phyloP scores from a whole-genome alignment of 2,797 vertebrate species.

The Etheostoma nigrum region DNA sequence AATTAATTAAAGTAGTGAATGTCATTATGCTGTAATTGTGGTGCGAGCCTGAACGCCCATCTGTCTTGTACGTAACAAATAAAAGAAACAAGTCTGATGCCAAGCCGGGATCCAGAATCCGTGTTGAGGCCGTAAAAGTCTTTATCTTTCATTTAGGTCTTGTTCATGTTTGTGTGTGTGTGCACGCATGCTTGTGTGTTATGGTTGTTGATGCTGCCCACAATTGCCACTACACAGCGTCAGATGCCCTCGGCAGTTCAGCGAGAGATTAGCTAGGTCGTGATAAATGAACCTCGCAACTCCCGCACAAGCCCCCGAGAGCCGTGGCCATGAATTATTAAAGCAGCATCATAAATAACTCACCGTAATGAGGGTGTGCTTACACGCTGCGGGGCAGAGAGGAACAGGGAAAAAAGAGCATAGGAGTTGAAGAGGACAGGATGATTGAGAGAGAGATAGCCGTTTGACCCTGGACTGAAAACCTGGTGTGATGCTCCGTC shows the following conservation, averaged over 20 bases:
- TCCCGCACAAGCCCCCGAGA: constrained; percentile 57
- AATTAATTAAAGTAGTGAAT: constrained; percentile 43
- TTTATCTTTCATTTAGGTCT: constrained; percentile 61
- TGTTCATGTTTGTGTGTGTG: constrained; percentile 46
- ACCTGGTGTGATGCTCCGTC: constrained; percentile 12
- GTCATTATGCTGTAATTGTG: constrained; percentile 33
- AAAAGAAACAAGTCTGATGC: not conserved
- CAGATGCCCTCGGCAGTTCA: constrained; percentile 37
- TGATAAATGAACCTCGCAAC: constrained; percentile 72
- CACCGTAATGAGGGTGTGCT: constrained; percentile 67
- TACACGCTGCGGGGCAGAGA: constrained; percentile 38
- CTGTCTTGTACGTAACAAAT: constrained; percentile 33
- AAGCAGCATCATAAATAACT: constrained; percentile 76
- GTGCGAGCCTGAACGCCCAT: constrained; percentile 2
- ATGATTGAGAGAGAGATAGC: constrained; percentile 48
- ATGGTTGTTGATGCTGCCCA: constrained; percentile 43
- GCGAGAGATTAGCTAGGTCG: constrained; percentile 65
- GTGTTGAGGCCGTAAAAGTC: not conserved
- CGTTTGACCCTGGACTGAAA: constrained; percentile 66
- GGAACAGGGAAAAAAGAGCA: not conserved
- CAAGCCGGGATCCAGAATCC: constrained; percentile 21
- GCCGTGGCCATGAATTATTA: constrained; percentile 73
- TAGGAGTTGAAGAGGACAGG: constrained; percentile 25
- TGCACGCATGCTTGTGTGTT: constrained; percentile 9
- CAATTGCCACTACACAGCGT: constrained; percentile 38